Evolutionary conservation across 2,888 invertebrate genomes (phyloP).

Genomic region (Cantharis rustica): DNA sequence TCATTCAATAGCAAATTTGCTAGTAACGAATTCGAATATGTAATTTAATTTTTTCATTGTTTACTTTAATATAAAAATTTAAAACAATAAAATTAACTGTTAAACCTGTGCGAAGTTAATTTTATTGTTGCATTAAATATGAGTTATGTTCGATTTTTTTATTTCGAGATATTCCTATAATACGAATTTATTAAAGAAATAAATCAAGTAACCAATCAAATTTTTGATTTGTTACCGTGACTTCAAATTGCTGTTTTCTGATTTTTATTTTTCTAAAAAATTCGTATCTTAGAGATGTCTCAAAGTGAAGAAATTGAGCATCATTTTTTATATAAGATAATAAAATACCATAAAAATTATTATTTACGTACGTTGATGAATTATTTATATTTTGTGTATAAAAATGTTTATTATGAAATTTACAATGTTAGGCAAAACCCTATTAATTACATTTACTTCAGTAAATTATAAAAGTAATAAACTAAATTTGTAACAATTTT

Average conservation of each 20-base stretch:
- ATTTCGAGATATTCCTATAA: too few species aligned
- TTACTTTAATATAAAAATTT: background rate
- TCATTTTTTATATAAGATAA: too few species aligned
- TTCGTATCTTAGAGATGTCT: too few species aligned
- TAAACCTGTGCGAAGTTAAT: background rate
- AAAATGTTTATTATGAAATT: background rate
- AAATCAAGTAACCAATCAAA: too few species aligned
- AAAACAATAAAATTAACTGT: background rate
- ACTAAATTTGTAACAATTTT: slow-evolving; percentile 41
- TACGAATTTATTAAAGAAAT: too few species aligned
- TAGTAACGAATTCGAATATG: slow-evolving; percentile 5
- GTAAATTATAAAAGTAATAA: background rate
- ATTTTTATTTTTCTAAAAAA: too few species aligned
- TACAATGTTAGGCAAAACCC: background rate
- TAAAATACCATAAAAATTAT: too few species aligned
- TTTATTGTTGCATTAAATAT: background rate
- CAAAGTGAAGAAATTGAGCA: too few species aligned
- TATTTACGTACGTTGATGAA: background rate
- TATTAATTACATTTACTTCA: background rate
- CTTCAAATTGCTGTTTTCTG: too few species aligned
- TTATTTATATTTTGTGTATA: background rate
- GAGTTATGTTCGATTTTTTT: too few species aligned
- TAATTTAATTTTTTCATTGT: background rate
- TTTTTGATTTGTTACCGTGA: too few species aligned
- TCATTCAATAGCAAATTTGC: slow-evolving; percentile 25